Conservation (phyloP, 2,113 vertebrate species). For the Neopipo cinnamomea region DNA sequence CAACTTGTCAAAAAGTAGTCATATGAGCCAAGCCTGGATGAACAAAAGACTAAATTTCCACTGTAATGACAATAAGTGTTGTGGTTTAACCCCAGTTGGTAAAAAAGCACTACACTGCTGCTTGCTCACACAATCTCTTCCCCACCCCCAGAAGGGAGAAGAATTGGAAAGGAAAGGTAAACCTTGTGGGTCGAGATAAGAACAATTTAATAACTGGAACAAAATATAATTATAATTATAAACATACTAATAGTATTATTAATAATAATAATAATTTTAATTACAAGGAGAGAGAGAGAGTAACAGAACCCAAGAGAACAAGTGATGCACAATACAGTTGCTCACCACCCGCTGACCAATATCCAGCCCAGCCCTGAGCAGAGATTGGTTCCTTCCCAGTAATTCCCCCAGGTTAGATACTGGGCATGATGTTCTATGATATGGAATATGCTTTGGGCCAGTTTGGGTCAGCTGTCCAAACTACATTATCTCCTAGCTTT, state of each 20-base stretch:
- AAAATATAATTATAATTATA: not conserved
- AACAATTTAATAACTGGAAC: not conserved
- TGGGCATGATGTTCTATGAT: not conserved
- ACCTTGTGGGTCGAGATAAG: not conserved
- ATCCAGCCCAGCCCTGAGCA: not conserved
- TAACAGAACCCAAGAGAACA: not conserved
- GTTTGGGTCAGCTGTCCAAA: not conserved
- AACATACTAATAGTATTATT: not conserved
- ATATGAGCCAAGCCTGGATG: not conserved
- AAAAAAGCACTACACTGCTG: not conserved
- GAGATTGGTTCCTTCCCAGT: not conserved
- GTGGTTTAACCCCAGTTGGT: not conserved
- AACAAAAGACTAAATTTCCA: not conserved
- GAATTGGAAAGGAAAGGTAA: not conserved
- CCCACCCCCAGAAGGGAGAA: not conserved
- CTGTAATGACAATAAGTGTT: accelerated
- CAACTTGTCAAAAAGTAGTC: not conserved
- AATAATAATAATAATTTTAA: not conserved
- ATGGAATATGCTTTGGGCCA: not conserved
- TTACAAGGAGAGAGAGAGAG: not conserved
- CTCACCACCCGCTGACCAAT: accelerated
- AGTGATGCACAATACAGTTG: accelerated
- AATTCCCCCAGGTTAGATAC: not conserved
- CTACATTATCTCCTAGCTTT: not conserved
- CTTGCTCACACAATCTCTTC: not conserved